Conservation (phyloP, 64 coral and sea anemone species). For the Porites australiensis region DNA sequence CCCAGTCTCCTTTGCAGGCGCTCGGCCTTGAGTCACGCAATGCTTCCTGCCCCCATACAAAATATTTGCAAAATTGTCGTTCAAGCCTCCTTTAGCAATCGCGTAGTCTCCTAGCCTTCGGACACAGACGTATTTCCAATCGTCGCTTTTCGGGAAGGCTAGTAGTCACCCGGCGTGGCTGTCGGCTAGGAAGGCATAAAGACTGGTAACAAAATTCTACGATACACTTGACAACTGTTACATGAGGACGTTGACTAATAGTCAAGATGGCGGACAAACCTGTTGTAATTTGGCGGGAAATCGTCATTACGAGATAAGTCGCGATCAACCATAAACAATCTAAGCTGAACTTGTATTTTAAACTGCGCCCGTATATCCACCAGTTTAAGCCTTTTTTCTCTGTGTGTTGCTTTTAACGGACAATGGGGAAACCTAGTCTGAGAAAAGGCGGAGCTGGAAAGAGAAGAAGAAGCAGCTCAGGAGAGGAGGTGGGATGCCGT, state of each 20-base stretch:
- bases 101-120: too few species aligned
- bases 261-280: neutral
- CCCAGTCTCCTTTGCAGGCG: too few species aligned
- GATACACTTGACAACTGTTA: neutral
- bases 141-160: too few species aligned
- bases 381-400: neutral
- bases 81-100: too few species aligned
- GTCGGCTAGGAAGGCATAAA: too few species aligned
- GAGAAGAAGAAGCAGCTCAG: slow-evolving; percentile 37
- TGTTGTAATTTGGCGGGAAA: slow-evolving; percentile 23
- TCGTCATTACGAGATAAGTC: neutral
- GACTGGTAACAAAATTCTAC: too few species aligned
- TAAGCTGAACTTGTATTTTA: neutral
- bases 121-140: too few species aligned
- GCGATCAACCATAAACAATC: neutral
- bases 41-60: too few species aligned
- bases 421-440: slow-evolving; percentile 22
- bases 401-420: neutral
- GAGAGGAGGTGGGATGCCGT: neutral
- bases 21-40: too few species aligned
- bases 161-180: too few species aligned
- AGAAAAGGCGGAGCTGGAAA: neutral
- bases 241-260: neutral
- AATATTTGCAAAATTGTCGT: too few species aligned
- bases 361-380: neutral